These are phyloP conservation scores for Osmerus mordax DNA, from an alignment of 2,113 vertebrate genomes.

Conservation along the genomic window DNA sequence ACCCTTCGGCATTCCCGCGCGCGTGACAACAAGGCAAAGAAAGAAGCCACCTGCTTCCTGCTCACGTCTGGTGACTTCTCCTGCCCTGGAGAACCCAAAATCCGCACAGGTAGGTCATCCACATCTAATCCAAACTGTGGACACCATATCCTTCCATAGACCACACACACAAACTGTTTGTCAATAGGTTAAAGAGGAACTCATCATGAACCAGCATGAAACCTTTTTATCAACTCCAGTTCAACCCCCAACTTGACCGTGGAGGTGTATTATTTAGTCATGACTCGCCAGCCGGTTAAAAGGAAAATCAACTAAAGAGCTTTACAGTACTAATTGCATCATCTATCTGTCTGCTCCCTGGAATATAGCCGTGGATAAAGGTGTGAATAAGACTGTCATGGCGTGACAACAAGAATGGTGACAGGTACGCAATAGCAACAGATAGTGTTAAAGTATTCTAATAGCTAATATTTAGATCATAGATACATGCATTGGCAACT, in stretches of 20 bases:
- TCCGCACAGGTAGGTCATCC: constrained; percentile 78
- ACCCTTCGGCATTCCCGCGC: constrained; percentile 77
- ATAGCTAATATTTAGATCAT: neutral
- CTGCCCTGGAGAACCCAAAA: constrained; percentile 73
- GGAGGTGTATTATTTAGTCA: constrained; percentile 11
- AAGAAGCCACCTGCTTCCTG: constrained; percentile 88
- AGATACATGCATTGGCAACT: no score
- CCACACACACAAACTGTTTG: neutral
- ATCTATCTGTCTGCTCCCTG: constrained; percentile 35
- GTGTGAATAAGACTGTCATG: neutral
- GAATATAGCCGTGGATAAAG: constrained; percentile 6
- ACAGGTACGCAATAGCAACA: neutral
- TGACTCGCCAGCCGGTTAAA: constrained; percentile 33
- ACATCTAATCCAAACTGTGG: neutral
- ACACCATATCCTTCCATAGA: neutral
- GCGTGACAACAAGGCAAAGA: constrained; percentile 82
- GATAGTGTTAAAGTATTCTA: neutral
- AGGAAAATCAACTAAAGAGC: constrained; percentile 40
- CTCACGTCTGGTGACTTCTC: constrained; percentile 82
- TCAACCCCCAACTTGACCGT: neutral
- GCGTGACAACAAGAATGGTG: no score
- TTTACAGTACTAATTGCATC: constrained; percentile 46
- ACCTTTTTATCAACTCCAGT: neutral
- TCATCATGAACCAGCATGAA: neutral
- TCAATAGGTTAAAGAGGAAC: neutral